Evolutionary conservation across 1,140 invertebrate species (phyloP), one percentile per base, ranked within the genome.

Genomic region (Drosophila triauraria): DNA sequence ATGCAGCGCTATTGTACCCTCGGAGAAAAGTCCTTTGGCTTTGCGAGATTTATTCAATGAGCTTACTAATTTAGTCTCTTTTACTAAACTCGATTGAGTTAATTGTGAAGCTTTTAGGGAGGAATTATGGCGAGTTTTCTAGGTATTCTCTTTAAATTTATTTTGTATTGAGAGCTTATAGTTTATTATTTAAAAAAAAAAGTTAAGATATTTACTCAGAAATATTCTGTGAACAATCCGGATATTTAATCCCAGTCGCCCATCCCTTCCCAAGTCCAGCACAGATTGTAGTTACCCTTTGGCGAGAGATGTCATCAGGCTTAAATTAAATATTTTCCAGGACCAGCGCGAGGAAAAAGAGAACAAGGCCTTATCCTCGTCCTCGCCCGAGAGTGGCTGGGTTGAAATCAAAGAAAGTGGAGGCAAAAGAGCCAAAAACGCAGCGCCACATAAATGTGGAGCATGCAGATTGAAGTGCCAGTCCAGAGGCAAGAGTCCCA

Each of bases 391-490:
- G n/a, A 65, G 47, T 40, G 20, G n/a, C 23, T 35, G 60, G 48
- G 35, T 30, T 56, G 57, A 70, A 76, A 67, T 59, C 62, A 77
- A 77, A 77, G 74, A 68, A 77, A 54, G 53, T 53, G 60, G 58
- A 60, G 72, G 35, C 62, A 61, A 67, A 60, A 64, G 61, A 80
- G 46, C 70, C 80, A 53, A 77, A 86, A 85, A 88, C 47, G 62
- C 80, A 80, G 51, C 53, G 70, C 70, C 83, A 80, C 83, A 87
- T 86, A 80, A 87, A 88, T 87, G 80, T 88, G 83, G 83, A 65
- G 68, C 83, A 87, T 88, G 77, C 84, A 88, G 80, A 87, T 88
- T 87, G 83, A 87, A 87, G 83, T 87, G 83, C 74, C 80, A 62
- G 35, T 40, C 62, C 47, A 44, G 47, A 42, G 60, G 53, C 58